Evolutionary conservation across 2,888 invertebrate genomes (phyloP), one percentile per base, ranked within the genome.

Genomic region (Saturnia pavonia): DNA sequence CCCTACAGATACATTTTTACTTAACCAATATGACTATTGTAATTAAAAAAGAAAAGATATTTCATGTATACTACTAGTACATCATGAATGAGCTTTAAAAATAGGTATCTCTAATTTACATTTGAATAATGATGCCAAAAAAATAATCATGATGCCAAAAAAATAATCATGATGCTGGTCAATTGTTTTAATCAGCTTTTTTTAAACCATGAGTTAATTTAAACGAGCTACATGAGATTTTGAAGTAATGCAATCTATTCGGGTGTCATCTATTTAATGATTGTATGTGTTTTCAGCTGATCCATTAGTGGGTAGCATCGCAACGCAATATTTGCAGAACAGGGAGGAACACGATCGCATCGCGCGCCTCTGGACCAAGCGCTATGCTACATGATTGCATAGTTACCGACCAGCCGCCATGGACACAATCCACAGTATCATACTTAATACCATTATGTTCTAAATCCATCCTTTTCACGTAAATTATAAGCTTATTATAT

Each of bases 291-390:
- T 66, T 95, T 95, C 92, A 97, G 98, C 98, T 86, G 99, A 99
- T 94, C 99, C 99, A 4, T 94, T 99, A 85, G 99, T 99, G 73
- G 99, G 99, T 78, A 99, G 98, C 91, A 99, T 99, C 95, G 99
- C 99, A 70, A 98, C 98, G 77, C 99, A 99, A 95, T 99, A 98
- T 95, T 95, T 99, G 81, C 98, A 99, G 94, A 99, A 99, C 93
- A 95, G 99, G 74, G 98, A 98, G 88, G 99, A 99, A 90, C 99
- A 99, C 89, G 99, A 99, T 92, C 97, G 99, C 89, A 98, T 99
- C 91, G 99, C 99, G 80, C 96, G 99, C 91, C 96, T 99, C 87
- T 99, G 99, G 99, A 99, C 99, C 89, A 99, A 99, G 93, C 96
- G 99, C 85, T 99, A 98, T 87, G 98, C 98, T 80, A 98, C 98